A percentile compares a stretch with the other conserved stretches of the same genome.
Conservation (phyloP, 2,113 vertebrate species). For the Varanus salvator region DNA sequence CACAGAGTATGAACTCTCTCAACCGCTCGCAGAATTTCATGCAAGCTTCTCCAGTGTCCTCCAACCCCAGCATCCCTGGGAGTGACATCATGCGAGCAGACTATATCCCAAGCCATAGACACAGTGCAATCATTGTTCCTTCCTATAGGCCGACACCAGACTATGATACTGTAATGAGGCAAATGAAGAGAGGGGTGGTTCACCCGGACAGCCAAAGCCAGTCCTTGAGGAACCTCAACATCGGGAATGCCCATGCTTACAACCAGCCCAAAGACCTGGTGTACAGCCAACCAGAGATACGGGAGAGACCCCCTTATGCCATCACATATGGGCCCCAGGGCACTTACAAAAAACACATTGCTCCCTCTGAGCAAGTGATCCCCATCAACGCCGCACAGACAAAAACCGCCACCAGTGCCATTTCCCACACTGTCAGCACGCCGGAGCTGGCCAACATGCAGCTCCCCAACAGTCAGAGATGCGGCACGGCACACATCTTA, state of each 20-base stretch:
- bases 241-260: constrained; percentile 91
- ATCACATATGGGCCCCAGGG: constrained; percentile 79
- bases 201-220: constrained; percentile 91
- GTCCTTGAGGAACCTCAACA: constrained; percentile 93
- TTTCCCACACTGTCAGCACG: constrained; percentile 96
- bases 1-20: constrained; percentile 93
- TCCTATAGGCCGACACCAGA: constrained; percentile 96
- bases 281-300: constrained; percentile 96
- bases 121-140: constrained; percentile 94
- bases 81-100: constrained; percentile 93
- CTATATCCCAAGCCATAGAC: constrained; percentile 93
- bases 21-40: constrained; percentile 92
- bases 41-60: constrained; percentile 92
- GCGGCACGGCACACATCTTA: constrained; percentile 82
- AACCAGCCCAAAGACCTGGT: constrained; percentile 91
- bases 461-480: constrained; percentile 79
- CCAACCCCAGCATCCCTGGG: constrained; percentile 92
- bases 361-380: constrained; percentile 74
- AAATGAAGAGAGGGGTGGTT: constrained; percentile 86
- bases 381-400: constrained; percentile 57
- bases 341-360: constrained; percentile 82
- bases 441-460: constrained; percentile 92
- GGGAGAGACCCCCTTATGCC: constrained; percentile 84
- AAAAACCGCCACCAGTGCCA: constrained; percentile 81
- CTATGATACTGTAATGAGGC: constrained; percentile 95